Base-by-base conservation (phyloP, 2,797 vertebrate genomes). In the Chelonia mydas region DNA sequence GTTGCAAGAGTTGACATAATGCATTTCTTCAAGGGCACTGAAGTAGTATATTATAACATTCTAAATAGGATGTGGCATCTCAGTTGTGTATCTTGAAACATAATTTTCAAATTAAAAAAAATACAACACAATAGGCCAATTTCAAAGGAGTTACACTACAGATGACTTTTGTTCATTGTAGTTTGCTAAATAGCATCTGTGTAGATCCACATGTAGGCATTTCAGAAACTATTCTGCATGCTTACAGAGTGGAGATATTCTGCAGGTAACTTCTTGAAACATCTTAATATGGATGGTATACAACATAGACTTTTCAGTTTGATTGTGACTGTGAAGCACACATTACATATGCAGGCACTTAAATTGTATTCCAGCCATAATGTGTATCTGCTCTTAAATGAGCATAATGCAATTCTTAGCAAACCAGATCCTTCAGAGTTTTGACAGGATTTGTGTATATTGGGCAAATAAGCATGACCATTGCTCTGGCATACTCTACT, bases 21-120 rank as follows among this genome's bases (percentile, higher is more conserved):
- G 28, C 49, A 82, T 81, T 88, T 91, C 45, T 72, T 89, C 79
- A 92, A 37, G 51, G 68, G 33, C 33, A 45, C 81, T 59, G 17
- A 81, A 85, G 47, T 50, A 13, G 31, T 81, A 55, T 28, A 27
- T 28, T 79, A 55, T 79, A 45, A 19, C 50, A 55, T 47, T 88
- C 72, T 81, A 79, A 50, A 19, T 68, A 37, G 45, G 16, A 84
- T 83, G 54, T 55, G 8, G 65, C 55, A 94, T 89, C 37, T 81
- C 7, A 91, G 72, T 92, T 94, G 65, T 11, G 3, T 83, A 55
- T 25, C 65, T 92, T 86, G 33, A 87, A 88, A 77, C n/a, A 57
- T 74, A 50, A 86, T 92, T 94, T 96, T 90, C 78, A 84, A 81
- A 61, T 83, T 5, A 41, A 41, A 47, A 93, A 97, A 80, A 31